Evolutionary conservation across 37 sponge, comb jelly and placozoan genomes (phyloP).

Genomic region (Cladorhizidae sp.): DNA sequence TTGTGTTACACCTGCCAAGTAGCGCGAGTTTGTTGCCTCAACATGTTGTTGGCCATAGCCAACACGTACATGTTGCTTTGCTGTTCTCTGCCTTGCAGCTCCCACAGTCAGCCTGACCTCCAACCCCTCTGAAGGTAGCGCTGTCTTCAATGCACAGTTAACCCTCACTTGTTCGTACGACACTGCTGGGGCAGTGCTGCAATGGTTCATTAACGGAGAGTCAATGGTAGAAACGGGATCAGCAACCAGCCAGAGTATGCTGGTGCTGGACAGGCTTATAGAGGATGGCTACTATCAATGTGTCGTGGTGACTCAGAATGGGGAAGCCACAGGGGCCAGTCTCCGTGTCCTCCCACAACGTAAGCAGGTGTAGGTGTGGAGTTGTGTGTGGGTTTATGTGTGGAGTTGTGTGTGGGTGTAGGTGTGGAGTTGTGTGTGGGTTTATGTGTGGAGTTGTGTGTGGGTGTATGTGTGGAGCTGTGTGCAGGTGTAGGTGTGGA

Average conservation of each 20-base stretch:
- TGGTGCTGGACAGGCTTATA: not conserved
- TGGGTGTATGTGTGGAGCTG: no score
- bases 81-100: not conserved
- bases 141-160: not conserved
- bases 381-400: no score
- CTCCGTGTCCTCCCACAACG: not conserved
- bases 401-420: not conserved
- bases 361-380: not conserved
- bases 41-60: not conserved
- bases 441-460: no score
- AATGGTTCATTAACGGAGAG: constrained; percentile 1
- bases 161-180: not conserved
- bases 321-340: not conserved
- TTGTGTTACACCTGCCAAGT: no score
- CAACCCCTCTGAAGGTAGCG: not conserved
- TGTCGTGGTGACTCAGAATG: not conserved
- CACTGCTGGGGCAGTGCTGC: not conserved
- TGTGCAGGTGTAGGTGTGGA: no score
- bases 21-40: not conserved
- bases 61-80: not conserved
- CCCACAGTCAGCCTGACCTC: not conserved
- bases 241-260: not conserved
- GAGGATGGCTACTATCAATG: not conserved
- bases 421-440: no score
- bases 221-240: not conserved